Evolutionary conservation across 92 coral and sea anemone species (phyloP).

Genomic region (Epizoanthus ramosus): DNA sequence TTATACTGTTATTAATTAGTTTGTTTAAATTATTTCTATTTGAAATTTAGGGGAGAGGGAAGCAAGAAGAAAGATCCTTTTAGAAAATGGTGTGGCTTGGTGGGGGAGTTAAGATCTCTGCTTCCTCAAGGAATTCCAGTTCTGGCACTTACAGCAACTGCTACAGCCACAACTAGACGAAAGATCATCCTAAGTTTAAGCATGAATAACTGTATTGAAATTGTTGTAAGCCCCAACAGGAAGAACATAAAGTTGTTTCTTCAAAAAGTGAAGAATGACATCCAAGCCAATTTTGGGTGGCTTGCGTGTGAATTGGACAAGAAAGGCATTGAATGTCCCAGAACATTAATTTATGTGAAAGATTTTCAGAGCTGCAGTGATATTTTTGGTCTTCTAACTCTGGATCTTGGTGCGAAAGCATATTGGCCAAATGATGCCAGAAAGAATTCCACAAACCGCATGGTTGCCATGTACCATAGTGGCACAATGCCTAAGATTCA

Average conservation of each 20-base stretch:
- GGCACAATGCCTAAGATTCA: conserved; percentile 26
- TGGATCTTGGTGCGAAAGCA: background rate
- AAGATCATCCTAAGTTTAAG: conserved; percentile 34
- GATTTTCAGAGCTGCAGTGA: conserved; percentile 23
- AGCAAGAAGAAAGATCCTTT: conserved; percentile 46
- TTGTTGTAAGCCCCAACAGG: conserved; percentile 57
- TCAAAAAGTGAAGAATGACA: conserved; percentile 45
- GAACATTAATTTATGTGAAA: conserved; percentile 45
- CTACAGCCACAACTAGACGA: conserved; percentile 41
- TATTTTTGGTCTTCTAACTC: conserved; percentile 4
- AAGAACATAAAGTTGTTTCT: conserved; percentile 57
- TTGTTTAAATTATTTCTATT: background rate
- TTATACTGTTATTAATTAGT: too few relatives aligned
- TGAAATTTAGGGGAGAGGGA: conserved; percentile 33
- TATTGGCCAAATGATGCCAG: conserved; percentile 28
- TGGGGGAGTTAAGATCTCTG: conserved; percentile 56
- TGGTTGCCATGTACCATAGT: conserved; percentile 41
- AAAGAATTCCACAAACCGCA: conserved; percentile 10
- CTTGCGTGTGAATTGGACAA: conserved; percentile 36
- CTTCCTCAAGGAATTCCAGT: conserved; percentile 47
- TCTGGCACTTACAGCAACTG: conserved; percentile 60
- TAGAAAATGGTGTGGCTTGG: conserved; percentile 62
- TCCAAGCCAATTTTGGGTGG: conserved; percentile 45
- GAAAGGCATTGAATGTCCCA: conserved; percentile 17
- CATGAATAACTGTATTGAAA: conserved; percentile 45